phyloP scores from a whole-genome alignment of 2,797 vertebrate species.

The Arremon aurantiirostris region DNA sequence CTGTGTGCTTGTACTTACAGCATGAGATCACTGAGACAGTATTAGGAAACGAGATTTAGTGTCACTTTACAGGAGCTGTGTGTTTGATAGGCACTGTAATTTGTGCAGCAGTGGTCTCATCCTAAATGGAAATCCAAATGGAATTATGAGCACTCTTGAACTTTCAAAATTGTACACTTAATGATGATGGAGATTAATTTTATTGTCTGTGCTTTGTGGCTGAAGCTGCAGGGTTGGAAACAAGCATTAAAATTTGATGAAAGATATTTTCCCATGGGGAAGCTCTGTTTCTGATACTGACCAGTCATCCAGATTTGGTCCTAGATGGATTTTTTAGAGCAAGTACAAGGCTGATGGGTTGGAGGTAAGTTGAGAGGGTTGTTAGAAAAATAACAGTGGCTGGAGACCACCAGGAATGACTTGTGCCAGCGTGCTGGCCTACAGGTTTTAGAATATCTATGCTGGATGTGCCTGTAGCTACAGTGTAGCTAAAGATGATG shows the following conservation, averaged over 20 bases:
- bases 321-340: not conserved
- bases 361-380: not conserved
- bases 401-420: not conserved
- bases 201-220: not conserved
- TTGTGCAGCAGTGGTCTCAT: not conserved
- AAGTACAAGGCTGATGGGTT: not conserved
- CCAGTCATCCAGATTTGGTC: not conserved
- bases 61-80: not conserved
- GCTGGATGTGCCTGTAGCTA: not conserved
- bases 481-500: not conserved
- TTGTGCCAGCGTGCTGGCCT: not conserved
- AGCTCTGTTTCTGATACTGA: not conserved
- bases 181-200: not conserved
- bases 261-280: not conserved
- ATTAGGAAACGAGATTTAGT: not conserved
- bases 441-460: not conserved
- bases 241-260: not conserved
- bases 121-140: slow-evolving; percentile 32
- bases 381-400: not conserved
- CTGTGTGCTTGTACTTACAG: not conserved
- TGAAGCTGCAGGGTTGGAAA: not conserved
- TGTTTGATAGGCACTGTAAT: not conserved
- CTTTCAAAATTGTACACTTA: not conserved
- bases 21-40: not conserved
- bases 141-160: not conserved